phyloP scores from a whole-genome alignment of 2,888 invertebrate genomes.

The Onthophagus sagittarius region DNA sequence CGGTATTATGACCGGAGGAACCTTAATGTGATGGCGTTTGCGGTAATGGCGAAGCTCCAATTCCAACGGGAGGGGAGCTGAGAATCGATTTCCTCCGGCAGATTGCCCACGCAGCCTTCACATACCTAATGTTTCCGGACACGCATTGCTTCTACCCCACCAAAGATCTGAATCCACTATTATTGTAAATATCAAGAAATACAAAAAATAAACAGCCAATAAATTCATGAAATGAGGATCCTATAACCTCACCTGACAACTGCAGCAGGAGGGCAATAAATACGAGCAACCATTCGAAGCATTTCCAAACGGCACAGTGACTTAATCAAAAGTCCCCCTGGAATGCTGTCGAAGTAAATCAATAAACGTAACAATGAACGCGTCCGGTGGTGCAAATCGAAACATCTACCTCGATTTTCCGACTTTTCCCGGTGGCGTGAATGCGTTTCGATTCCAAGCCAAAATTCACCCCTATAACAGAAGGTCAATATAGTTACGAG shows the following conservation, averaged over 20 bases:
- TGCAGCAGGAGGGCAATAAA: neutral
- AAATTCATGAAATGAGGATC: neutral
- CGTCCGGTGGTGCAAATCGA: neutral
- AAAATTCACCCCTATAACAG: neutral
- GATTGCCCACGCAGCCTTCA: neutral
- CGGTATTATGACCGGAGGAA: neutral
- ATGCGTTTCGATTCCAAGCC: neutral
- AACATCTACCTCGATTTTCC: neutral
- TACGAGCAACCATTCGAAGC: neutral
- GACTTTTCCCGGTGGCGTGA: neutral
- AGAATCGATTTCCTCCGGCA: neutral
- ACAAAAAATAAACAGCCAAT: neutral
- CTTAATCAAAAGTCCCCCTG: neutral
- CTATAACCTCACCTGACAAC: neutral
- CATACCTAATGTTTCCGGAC: neutral
- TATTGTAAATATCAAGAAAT: neutral
- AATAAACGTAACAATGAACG: neutral
- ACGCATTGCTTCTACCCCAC: neutral
- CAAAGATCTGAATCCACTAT: neutral
- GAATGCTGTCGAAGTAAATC: neutral
- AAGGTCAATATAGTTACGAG: neutral
- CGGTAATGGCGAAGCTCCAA: neutral
- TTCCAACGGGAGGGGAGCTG: neutral
- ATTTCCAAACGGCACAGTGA: neutral
- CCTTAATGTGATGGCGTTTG: neutral